These are phyloP conservation scores for Danio aesculapii DNA, from an alignment of 2,797 vertebrate genomes.

Conservation along the genomic window DNA sequence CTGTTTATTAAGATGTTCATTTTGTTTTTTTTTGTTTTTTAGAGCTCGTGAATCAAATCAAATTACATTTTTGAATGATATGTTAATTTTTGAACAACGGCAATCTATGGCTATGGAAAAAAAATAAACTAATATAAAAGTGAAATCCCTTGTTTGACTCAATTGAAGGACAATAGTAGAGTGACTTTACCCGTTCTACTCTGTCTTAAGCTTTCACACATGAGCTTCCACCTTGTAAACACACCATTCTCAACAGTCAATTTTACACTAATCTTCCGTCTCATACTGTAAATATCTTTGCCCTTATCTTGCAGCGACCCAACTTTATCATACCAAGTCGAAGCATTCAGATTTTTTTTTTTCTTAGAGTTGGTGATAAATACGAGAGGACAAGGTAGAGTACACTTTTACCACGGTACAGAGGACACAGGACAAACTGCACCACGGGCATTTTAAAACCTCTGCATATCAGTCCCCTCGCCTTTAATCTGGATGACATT, in stretches of 20 bases:
- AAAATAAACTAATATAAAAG: background rate
- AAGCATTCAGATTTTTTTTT: slow-evolving; percentile 21
- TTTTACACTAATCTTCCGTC: background rate
- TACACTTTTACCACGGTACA: slow-evolving; percentile 54
- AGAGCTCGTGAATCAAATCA: too few species aligned
- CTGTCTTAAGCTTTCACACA: background rate
- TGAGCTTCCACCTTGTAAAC: background rate
- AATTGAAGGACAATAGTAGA: background rate
- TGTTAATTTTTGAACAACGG: too few species aligned
- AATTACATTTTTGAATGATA: too few species aligned
- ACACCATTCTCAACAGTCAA: background rate
- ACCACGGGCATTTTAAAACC: slow-evolving; percentile 66
- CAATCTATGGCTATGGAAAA: background rate
- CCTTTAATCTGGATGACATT: slow-evolving; percentile 68
- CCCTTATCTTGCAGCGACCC: background rate
- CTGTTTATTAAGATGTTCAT: too few species aligned
- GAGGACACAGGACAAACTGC: slow-evolving; percentile 68
- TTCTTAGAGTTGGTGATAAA: slow-evolving; percentile 30
- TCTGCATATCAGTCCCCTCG: slow-evolving; percentile 65
- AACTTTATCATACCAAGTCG: background rate
- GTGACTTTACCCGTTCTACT: background rate
- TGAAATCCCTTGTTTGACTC: background rate
- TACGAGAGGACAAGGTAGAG: slow-evolving; percentile 47
- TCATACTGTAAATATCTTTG: slow-evolving; percentile 29
- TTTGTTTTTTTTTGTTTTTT: too few species aligned